These are phyloP conservation scores for Habrosyne pyritoides DNA, from an alignment of 2,888 invertebrate genomes.

Conservation along the genomic window DNA sequence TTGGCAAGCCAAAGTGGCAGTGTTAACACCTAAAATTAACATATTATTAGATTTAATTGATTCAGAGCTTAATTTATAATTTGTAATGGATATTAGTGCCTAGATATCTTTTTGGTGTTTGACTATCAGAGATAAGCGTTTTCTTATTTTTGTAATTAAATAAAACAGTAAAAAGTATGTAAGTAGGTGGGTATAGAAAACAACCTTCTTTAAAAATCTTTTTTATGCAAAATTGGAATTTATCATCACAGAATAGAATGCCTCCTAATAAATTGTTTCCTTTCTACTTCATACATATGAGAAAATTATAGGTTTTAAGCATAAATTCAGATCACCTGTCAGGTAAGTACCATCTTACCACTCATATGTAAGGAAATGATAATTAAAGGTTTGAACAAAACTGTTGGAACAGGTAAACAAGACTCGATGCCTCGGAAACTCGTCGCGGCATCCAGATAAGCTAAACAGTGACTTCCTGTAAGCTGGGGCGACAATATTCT, in stretches of 20 bases:
- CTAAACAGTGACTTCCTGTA: constrained; percentile 75
- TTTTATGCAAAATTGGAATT: too few species aligned
- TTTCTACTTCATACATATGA: not conserved
- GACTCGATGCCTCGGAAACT: constrained; percentile 48
- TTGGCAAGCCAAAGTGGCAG: constrained; percentile 1
- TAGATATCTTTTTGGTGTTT: too few species aligned
- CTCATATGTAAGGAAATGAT: not conserved
- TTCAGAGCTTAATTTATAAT: not conserved
- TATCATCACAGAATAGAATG: too few species aligned
- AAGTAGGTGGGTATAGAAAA: too few species aligned
- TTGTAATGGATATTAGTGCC: too few species aligned
- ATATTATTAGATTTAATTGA: constrained; percentile 3
- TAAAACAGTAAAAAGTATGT: too few species aligned
- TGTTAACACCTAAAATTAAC: constrained; percentile 2
- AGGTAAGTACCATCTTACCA: not conserved
- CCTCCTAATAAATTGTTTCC: not conserved
- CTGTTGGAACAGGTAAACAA: constrained; percentile 57
- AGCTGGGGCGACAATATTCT: constrained; percentile 42
- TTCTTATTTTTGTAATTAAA: too few species aligned
- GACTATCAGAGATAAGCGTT: too few species aligned
- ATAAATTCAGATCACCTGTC: not conserved
- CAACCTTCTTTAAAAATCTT: too few species aligned
- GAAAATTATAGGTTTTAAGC: not conserved
- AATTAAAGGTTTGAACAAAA: constrained; percentile 36
- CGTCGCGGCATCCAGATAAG: constrained; percentile 67